A percentile compares a stretch with the other conserved stretches of the same genome.
Evolutionary conservation across 2,888 invertebrate genomes (phyloP).

Genomic region (Spisula subtruncata): DNA sequence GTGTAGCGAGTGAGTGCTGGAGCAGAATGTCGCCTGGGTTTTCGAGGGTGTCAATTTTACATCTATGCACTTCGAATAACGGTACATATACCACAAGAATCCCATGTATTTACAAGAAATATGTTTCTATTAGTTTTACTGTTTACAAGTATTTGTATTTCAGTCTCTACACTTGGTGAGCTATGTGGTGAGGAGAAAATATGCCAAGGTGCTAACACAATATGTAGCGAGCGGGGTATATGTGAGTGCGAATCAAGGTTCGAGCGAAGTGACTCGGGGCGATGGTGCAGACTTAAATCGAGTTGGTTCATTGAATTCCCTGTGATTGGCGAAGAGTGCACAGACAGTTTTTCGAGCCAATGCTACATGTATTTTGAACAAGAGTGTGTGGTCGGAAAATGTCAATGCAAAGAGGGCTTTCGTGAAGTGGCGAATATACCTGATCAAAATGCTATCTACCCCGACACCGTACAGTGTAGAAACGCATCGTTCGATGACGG

Average conservation of each 20-base stretch:
- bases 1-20: too few species aligned
- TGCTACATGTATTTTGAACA: slow-evolving; percentile 75
- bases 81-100: too few species aligned
- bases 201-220: slow-evolving; percentile 71
- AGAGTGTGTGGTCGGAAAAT: slow-evolving; percentile 61
- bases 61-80: too few species aligned
- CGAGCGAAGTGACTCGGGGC: slow-evolving; percentile 63
- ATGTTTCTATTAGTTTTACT: background rate
- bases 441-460: slow-evolving; percentile 61
- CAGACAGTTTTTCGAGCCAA: slow-evolving; percentile 63
- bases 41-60: too few species aligned
- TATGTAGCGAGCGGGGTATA: slow-evolving; percentile 61
- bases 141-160: slow-evolving; percentile 30
- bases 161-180: slow-evolving; percentile 69
- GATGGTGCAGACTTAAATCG: slow-evolving; percentile 68
- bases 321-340: slow-evolving; percentile 69
- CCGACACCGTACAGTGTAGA: slow-evolving; percentile 67
- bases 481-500: slow-evolving; percentile 56
- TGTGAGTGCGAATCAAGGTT: slow-evolving; percentile 71
- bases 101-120: too few species aligned
- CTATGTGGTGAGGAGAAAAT: slow-evolving; percentile 50
- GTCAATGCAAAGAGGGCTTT: slow-evolving; percentile 67
- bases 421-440: slow-evolving; percentile 43
- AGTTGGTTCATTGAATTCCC: slow-evolving; percentile 74
- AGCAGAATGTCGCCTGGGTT: too few species aligned